phyloP scores from a whole-genome alignment of 2,113 vertebrate species.

The Lates calcarifer region DNA sequence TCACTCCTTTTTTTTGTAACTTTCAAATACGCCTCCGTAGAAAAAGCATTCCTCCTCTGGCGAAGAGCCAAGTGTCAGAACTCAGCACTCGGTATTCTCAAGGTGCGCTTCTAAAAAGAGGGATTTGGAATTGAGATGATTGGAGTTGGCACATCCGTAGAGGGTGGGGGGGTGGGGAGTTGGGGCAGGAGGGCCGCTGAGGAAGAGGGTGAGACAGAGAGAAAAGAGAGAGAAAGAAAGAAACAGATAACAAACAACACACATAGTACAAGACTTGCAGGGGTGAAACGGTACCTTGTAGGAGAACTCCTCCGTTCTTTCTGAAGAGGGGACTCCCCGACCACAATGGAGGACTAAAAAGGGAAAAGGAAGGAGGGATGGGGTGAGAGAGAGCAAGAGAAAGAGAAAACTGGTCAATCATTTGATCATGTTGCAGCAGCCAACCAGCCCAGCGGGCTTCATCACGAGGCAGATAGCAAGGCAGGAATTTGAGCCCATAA shows the following conservation, averaged over 20 bases:
- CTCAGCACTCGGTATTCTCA: conserved; percentile 77
- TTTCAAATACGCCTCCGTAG: conserved; percentile 67
- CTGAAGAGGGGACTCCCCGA: conserved; percentile 97
- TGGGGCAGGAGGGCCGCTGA: not conserved
- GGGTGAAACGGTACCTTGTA: conserved; percentile 90
- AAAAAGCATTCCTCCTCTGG: conserved; percentile 67
- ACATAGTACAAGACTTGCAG: conserved; percentile 35
- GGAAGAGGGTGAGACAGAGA: conserved; percentile 9
- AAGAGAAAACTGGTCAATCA: conserved; percentile 74
- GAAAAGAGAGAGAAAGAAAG: conserved; percentile 7
- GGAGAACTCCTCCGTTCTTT: conserved; percentile 95
- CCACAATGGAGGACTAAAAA: conserved; percentile 96
- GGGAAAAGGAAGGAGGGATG: conserved; percentile 53
- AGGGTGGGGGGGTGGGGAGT: conserved; percentile 2
- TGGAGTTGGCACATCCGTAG: conserved; percentile 74
- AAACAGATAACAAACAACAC: conserved; percentile 40
- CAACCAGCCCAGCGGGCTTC: conserved; percentile 58
- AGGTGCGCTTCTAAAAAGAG: conserved; percentile 74
- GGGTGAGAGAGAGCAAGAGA: not conserved
- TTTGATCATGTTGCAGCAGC: conserved; percentile 62
- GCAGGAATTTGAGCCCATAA: conserved; percentile 81
- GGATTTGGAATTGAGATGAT: conserved; percentile 79
- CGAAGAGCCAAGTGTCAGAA: conserved; percentile 75
- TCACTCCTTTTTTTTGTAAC: conserved; percentile 44
- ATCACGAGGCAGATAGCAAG: conserved; percentile 64